phyloP scores from a whole-genome alignment of 2,888 invertebrate genomes.

The Mantis religiosa region DNA sequence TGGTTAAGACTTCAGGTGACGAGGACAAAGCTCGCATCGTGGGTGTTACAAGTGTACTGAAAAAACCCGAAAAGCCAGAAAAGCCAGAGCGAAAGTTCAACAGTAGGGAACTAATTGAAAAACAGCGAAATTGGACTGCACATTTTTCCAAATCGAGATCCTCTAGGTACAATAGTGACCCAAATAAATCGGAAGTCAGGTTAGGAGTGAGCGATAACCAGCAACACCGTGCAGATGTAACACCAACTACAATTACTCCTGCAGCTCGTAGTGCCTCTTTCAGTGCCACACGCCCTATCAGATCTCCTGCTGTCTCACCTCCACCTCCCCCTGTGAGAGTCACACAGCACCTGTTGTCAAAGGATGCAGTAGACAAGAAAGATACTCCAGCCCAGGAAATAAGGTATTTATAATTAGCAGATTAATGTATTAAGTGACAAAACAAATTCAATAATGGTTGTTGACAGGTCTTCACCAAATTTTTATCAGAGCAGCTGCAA shows the following conservation, averaged over 20 bases:
- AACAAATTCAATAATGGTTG: too few relatives aligned
- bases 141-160: constrained; percentile 79
- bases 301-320: constrained; percentile 47
- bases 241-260: constrained; percentile 29
- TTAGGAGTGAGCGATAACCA: constrained; percentile 35
- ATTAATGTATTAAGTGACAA: neutral
- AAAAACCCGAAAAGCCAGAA: constrained; percentile 63
- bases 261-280: constrained; percentile 57
- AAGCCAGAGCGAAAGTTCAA: constrained; percentile 79
- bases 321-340: constrained; percentile 42
- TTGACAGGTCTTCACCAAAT: too few relatives aligned
- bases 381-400: neutral
- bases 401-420: neutral
- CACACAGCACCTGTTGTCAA: neutral
- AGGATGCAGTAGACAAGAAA: constrained; percentile 7
- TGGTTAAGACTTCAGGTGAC: constrained; percentile 9
- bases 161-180: constrained; percentile 58
- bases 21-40: neutral
- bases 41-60: neutral
- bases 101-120: constrained; percentile 82
- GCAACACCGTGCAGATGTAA: constrained; percentile 4
- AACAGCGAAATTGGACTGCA: constrained; percentile 88
- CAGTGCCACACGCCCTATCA: constrained; percentile 43
- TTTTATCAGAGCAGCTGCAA: too few relatives aligned
- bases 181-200: constrained; percentile 54